Base-by-base conservation (phyloP, 1,140 invertebrate genomes). In the Meloidogyne exigua region DNA sequence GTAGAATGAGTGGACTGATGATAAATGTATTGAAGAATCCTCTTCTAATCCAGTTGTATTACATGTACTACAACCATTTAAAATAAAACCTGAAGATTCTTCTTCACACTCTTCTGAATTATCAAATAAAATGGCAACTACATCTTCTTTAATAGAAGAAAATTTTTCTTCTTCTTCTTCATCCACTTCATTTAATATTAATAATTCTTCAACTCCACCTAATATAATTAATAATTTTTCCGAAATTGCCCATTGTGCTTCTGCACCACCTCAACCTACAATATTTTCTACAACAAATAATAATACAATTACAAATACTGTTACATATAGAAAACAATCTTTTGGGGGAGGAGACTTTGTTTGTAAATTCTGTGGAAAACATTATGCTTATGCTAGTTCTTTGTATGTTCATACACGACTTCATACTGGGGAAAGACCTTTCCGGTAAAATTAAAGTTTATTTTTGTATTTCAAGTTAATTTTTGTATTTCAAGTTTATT, bases 301-400 rank as follows among this genome's bases (percentile, higher is more conserved):
- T 28, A 49, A 57, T n/a, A 21, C 18, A n/a, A 57, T 1, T 57
- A 57, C n/a, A n/a, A 57, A 21, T 57, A 18, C 44, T 18, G n/a
- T 57, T n/a, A n/a, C 42, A n/a, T 76, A 76, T 21, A 63, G 23
- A 75, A 81, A 80, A 23, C 70, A 74, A 28, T 62, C 62, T 2
- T 32, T 44, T 21, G 25, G 63, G n/a, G 66, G 66, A 32, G 49
- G 76, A 76, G 76, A 84, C 23, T 85, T 81, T 74, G 80, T 84
- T 5, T 86, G 85, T 74, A 86, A 87, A 49, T 77, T 83, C 64
- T 86, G 85, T 72, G 81, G 83, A 12, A 87, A 87, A 32, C 67
- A 75, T n/a, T 86, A 87, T 65, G 84, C 85, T n/a, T 86, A 87
- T 72, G 83, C 85, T 5, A 81, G 79, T 36, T 79, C 77, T 9